These are phyloP conservation scores for Bombus cullumanus DNA, from an alignment of 1,140 invertebrate species.

Conservation along the genomic window DNA sequence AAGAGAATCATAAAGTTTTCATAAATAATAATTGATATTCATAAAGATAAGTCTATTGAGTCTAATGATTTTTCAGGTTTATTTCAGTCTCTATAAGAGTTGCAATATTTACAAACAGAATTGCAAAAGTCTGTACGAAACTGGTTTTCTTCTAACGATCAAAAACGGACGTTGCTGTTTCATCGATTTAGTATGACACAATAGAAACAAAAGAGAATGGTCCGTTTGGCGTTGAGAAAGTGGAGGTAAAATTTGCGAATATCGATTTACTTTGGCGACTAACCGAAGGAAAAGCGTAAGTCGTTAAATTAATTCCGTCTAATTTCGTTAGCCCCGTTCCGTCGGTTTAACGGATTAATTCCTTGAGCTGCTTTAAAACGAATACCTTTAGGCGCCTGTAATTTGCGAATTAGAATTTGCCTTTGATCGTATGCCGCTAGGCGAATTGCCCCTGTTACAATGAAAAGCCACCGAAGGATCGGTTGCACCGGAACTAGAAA, in stretches of 20 bases:
- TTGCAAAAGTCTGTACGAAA: no score
- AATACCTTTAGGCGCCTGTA: slow-evolving; percentile 6
- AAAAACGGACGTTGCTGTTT: no score
- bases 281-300: slow-evolving; percentile 12
- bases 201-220: no score
- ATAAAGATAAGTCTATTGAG: no score
- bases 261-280: slow-evolving; percentile 22
- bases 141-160: no score
- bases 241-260: neutral
- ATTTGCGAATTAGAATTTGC: slow-evolving; percentile 31
- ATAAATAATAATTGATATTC: no score
- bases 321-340: slow-evolving; percentile 33
- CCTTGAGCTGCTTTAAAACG: slow-evolving; percentile 24
- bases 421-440: slow-evolving; percentile 13
- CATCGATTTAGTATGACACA: no score
- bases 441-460: slow-evolving; percentile 9
- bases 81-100: no score
- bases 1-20: no score
- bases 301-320: slow-evolving; percentile 43
- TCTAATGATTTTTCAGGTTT: no score
- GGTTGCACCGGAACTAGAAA: neutral
- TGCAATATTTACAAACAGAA: no score
- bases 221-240: no score
- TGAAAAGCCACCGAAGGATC: neutral
- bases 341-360: slow-evolving; percentile 48